Evolutionary conservation across 2,113 vertebrate species (phyloP).

Genomic region (Nothobranchius kuhntae): DNA sequence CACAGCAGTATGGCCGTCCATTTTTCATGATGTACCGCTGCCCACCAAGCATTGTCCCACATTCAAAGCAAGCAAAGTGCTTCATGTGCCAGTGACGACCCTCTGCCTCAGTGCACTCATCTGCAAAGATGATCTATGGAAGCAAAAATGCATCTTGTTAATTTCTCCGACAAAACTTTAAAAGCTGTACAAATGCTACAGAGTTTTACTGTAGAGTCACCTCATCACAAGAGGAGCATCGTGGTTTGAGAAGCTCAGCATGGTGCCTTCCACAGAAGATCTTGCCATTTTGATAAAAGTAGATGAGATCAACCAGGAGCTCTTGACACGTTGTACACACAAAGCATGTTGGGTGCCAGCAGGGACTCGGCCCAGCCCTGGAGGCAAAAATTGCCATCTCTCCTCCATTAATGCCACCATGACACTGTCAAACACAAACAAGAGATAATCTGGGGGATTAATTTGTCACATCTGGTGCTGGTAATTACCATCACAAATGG

Average conservation of each 20-base stretch:
- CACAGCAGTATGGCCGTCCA: constrained; percentile 90
- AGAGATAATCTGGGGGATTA: constrained; percentile 26
- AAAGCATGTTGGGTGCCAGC: constrained; percentile 96
- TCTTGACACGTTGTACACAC: constrained; percentile 89
- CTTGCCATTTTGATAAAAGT: constrained; percentile 94
- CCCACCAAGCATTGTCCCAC: constrained; percentile 89
- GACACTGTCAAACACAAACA: constrained; percentile 81
- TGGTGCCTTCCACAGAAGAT: constrained; percentile 95
- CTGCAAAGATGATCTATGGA: constrained; percentile 93
- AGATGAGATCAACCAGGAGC: constrained; percentile 95
- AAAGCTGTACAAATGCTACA: neutral
- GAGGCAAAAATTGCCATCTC: constrained; percentile 95
- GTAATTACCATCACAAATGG: constrained; percentile 11
- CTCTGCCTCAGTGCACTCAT: constrained; percentile 96
- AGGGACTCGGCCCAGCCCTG: constrained; percentile 87
- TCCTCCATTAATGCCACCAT: constrained; percentile 86
- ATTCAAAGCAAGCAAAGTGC: constrained; percentile 94
- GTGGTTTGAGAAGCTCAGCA: constrained; percentile 91
- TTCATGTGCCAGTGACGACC: constrained; percentile 98
- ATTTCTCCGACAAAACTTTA: neutral
- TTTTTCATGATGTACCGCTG: constrained; percentile 99
- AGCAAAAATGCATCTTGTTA: neutral
- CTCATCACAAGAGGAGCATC: constrained; percentile 96
- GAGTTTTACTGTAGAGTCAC: constrained; percentile 29
- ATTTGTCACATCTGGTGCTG: neutral